Conservation (phyloP, 2,888 invertebrate genomes). For the Craniophora ligustri region DNA sequence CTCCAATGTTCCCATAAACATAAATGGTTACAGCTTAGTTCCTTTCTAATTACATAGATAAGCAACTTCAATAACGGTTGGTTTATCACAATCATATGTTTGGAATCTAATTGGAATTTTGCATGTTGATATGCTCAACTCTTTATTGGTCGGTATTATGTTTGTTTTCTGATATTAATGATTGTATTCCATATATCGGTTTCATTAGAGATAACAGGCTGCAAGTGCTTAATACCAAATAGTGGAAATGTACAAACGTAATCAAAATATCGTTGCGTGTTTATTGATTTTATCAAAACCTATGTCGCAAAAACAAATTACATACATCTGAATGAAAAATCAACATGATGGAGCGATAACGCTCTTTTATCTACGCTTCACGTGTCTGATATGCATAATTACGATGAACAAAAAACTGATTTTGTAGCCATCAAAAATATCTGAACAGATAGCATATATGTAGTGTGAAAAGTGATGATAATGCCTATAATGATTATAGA, state of each 20-base stretch:
- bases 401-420: conserved; percentile 21
- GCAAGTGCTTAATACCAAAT: conserved; percentile 57
- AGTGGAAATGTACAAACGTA: conserved; percentile 50
- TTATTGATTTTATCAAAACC: conserved; percentile 35
- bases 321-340: conserved; percentile 26
- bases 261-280: conserved; percentile 24
- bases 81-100: conserved; percentile 87
- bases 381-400: conserved; percentile 23
- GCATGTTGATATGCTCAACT: conserved; percentile 87
- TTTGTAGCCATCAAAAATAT: conserved; percentile 23
- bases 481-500: not conserved
- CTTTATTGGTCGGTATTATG: conserved; percentile 87
- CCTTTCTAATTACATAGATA: conserved; percentile 87
- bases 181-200: conserved; percentile 80
- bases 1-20: conserved; percentile 84
- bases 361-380: conserved; percentile 25
- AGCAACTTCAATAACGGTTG: conserved; percentile 85
- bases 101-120: conserved; percentile 88
- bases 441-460: conserved; percentile 8
- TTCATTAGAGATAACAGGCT: conserved; percentile 64
- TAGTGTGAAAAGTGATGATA: conserved; percentile 2
- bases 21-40: conserved; percentile 87
- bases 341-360: conserved; percentile 47
- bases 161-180: conserved; percentile 85
- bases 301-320: conserved; percentile 27